Evolutionary conservation across 2,888 invertebrate species (phyloP).

Genomic region (Exephanes ischioxanthus): DNA sequence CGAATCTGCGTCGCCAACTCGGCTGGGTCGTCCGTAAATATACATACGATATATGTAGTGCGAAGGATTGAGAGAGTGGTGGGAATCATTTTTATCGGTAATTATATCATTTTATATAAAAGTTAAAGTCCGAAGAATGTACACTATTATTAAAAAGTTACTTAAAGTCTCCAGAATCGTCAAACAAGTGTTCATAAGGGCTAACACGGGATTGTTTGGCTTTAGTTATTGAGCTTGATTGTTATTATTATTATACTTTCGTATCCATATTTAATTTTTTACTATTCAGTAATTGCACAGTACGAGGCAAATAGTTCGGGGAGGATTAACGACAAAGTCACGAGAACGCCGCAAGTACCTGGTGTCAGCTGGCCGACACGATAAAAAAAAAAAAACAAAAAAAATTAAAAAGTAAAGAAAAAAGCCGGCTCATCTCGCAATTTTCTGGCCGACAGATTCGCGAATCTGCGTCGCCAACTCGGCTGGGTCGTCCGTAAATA

Average conservation of each 20-base stretch:
- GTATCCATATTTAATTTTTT: not conserved
- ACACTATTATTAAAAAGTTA: too few relatives aligned
- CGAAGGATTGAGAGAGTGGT: too few relatives aligned
- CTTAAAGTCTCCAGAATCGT: too few relatives aligned
- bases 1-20: conserved; percentile 77
- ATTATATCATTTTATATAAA: too few relatives aligned
- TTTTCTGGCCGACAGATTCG: conserved; percentile 80
- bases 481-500: conserved; percentile 43
- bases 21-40: conserved; percentile 45
- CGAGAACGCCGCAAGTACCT: not conserved
- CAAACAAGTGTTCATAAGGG: too few relatives aligned
- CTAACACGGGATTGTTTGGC: too few relatives aligned
- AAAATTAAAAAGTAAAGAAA: not conserved
- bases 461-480: conserved; percentile 77
- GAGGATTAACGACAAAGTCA: conserved; percentile 44
- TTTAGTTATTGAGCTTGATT: too few relatives aligned
- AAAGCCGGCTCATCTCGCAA: conserved; percentile 68
- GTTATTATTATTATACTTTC: too few relatives aligned
- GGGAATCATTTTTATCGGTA: too few relatives aligned
- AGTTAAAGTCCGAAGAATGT: too few relatives aligned
- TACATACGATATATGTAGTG: conserved; percentile 1
- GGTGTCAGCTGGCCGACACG: conserved; percentile 61
- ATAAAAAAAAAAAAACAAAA: conserved; percentile 9
- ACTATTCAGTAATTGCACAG: conserved; percentile 6
- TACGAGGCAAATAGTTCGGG: conserved; percentile 29